Base-by-base conservation (phyloP, 2,888 invertebrate species). In the Stegana nigrithorax region DNA sequence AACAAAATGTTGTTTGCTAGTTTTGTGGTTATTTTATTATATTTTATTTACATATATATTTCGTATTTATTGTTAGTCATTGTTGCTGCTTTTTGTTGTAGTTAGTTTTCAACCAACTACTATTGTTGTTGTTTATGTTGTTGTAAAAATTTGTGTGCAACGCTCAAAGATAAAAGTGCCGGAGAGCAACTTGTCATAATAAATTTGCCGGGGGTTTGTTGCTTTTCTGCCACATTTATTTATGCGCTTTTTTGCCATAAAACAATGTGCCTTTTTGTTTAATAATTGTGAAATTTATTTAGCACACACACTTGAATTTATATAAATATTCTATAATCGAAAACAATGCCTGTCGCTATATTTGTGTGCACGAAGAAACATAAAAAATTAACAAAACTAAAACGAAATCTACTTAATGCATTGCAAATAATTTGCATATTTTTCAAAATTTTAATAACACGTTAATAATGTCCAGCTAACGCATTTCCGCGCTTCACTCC, bases 141-240 rank as follows among this genome's bases (percentile, higher is more conserved):
- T 27, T 59, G 27, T 23, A n/a, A 72, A 73, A 78, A 81, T 80
- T 78, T 81, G 81, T 82, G 80, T 76, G 78, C 68, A 19, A 23
- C 32, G 53, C 72, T 67, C n/a, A 71, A 73, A 79, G 83, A 82
- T 82, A 82, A 82, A 82, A 82, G 79, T 80, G 82, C 71, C 81
- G n/a, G n/a, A 81, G 76, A 74, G 76, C 78, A 82, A 82, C 83
- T 82, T 82, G 82, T 82, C 82, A 83, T 81, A 83, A 83, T 82
- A 82, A 82, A 82, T 82, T 70, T n/a, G n/a, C 70, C 32, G 4
- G 36, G 64, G 58, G 60, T 67, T 64, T 57, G 32, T n/a, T 58
- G 50, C n/a, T n/a, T n/a, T n/a, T n/a, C n/a, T 8, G 58, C 53
- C 26, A 47, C 47, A 36, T n/a, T n/a, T 76, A 75, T 79, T 79